A percentile compares a stretch with the other conserved stretches of the same genome.
Conservation (phyloP, 2,797 vertebrate species). For the Euphonia xanthogaster region DNA sequence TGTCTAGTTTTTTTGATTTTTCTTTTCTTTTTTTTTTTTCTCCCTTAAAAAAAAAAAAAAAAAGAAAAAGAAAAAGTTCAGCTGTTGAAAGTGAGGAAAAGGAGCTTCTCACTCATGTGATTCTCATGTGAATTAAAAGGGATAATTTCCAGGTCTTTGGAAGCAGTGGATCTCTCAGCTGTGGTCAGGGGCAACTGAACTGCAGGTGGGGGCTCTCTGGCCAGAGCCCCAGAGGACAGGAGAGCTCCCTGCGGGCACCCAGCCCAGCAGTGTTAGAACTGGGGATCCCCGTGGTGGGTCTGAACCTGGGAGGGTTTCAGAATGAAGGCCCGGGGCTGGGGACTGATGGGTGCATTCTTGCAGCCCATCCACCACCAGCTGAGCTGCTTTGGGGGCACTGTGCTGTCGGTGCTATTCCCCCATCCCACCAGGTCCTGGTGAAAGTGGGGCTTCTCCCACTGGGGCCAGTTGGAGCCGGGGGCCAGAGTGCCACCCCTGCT, state of each 20-base stretch:
- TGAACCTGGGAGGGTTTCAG: accelerated
- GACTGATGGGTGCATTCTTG: accelerated
- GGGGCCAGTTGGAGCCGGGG: accelerated
- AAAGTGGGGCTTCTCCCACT: neutral
- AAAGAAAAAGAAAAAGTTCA: neutral
- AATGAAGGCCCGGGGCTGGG: accelerated
- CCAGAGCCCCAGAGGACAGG: neutral
- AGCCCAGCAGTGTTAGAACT: neutral
- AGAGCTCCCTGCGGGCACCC: neutral
- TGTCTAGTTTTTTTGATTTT: neutral
- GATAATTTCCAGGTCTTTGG: neutral
- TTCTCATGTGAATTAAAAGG: neutral
- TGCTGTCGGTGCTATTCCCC: accelerated
- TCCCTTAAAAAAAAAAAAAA: neutral
- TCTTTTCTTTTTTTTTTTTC: neutral
- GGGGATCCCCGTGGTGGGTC: accelerated
- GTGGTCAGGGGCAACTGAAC: accelerated
- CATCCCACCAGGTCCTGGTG: accelerated
- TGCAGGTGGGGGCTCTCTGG: neutral
- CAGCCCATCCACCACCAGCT: neutral
- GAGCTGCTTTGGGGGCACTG: neutral
- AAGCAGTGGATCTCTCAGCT: neutral
- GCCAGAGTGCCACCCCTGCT: accelerated
- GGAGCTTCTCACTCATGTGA: neutral
- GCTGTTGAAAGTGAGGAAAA: neutral